A percentile compares a stretch with the other conserved stretches of the same genome.
phyloP scores from a whole-genome alignment of 2,113 vertebrate species.

The Oreotrochilus melanogaster region DNA sequence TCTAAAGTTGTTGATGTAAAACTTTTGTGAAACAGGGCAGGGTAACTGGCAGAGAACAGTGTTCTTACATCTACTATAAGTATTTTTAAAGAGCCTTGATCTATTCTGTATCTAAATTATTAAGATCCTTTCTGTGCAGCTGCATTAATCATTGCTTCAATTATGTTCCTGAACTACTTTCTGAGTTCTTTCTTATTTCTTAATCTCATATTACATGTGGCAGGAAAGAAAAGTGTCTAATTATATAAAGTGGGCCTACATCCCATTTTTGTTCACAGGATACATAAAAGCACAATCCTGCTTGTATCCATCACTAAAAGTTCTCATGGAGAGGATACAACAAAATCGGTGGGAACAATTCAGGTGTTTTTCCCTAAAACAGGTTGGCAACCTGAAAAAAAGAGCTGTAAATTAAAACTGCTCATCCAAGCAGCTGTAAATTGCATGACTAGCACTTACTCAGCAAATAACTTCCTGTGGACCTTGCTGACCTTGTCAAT shows the following conservation, averaged over 20 bases:
- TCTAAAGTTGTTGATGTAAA: slow-evolving; percentile 6
- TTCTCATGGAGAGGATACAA: background rate
- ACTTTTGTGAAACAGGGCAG: background rate
- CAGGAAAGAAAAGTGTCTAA: background rate
- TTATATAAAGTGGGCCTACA: background rate
- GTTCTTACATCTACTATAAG: background rate
- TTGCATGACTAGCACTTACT: slow-evolving; percentile 32
- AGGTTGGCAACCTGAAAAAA: background rate
- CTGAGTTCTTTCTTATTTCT: background rate
- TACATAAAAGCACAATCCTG: background rate
- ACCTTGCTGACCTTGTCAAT: slow-evolving; percentile 52
- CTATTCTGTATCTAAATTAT: background rate
- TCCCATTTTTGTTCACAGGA: background rate
- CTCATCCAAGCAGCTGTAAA: slow-evolving; percentile 29
- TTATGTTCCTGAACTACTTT: slow-evolving; percentile 10
- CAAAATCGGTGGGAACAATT: background rate
- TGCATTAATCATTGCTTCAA: background rate
- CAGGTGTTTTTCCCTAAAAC: background rate
- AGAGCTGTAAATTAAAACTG: slow-evolving; percentile 32
- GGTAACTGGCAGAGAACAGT: background rate
- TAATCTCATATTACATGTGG: slow-evolving; percentile 2
- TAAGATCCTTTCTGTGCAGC: background rate
- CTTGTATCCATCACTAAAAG: background rate
- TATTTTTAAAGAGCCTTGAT: background rate
- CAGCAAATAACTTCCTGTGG: slow-evolving; percentile 48